These are phyloP conservation scores for Mugil cephalus DNA, from an alignment of 2,113 vertebrate genomes.

Conservation along the genomic window DNA sequence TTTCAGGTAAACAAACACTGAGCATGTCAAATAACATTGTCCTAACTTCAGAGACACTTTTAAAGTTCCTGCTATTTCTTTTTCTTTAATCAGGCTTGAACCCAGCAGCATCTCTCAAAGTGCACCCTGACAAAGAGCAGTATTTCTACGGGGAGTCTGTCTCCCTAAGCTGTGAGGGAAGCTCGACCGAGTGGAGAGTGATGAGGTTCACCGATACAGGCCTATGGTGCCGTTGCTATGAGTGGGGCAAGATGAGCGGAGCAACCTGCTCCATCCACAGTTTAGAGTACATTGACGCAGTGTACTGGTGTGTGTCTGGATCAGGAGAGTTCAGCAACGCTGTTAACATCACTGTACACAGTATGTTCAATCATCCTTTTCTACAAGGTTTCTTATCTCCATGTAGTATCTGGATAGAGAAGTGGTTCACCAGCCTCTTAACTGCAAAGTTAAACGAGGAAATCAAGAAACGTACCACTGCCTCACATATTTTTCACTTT, in stretches of 20 bases:
- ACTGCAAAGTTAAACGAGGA: no score
- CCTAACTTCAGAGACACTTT: no score
- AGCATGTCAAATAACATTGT: no score
- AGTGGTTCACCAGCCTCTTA: no score
- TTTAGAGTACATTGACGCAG: rapidly evolving
- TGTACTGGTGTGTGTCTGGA: constrained; percentile 62
- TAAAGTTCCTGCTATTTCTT: no score
- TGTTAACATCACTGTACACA: constrained; percentile 35
- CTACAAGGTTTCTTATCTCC: background rate
- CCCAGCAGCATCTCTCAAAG: background rate
- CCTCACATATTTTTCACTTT: no score
- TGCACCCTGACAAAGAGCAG: constrained; percentile 3
- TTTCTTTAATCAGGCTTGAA: no score
- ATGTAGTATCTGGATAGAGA: no score
- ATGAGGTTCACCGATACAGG: background rate
- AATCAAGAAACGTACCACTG: no score
- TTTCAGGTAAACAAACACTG: no score
- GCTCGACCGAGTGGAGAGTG: background rate
- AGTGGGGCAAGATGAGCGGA: background rate
- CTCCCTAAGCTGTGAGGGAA: background rate
- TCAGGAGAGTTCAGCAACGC: constrained; percentile 53
- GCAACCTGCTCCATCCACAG: background rate
- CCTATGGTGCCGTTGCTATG: no score
- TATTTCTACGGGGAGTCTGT: constrained; percentile 5
- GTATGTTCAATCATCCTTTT: background rate